Evolutionary conservation across 2,888 invertebrate genomes (phyloP).

Genomic region (Caradrina kadenii): DNA sequence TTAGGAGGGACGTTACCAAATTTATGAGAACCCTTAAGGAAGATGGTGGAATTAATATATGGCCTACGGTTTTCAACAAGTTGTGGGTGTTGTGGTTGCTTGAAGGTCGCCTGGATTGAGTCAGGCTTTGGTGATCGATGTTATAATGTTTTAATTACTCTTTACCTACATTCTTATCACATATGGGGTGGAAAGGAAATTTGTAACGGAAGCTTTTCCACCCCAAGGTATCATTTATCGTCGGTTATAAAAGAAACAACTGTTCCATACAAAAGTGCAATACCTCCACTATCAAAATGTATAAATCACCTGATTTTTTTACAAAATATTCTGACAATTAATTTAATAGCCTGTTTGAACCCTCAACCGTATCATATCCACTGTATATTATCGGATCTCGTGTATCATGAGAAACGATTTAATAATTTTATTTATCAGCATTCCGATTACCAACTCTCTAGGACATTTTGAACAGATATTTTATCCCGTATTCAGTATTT

Average conservation of each 20-base stretch:
- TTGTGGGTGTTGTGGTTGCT: conserved; percentile 25
- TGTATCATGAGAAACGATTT: conserved; percentile 6
- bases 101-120: conserved; percentile 28
- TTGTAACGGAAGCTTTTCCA: too few relatives aligned
- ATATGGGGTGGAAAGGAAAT: too few relatives aligned
- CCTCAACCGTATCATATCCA: too few relatives aligned
- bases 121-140: conserved; percentile 1
- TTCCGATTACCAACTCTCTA: conserved; percentile 15
- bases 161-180: too few relatives aligned
- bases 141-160: background rate
- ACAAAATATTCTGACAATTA: too few relatives aligned
- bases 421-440: conserved; percentile 27
- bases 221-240: too few relatives aligned
- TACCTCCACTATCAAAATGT: too few relatives aligned
- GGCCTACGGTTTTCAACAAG: conserved; percentile 47
- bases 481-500: conserved; percentile 27
- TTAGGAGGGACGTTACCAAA: conserved; percentile 63
- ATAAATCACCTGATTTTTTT: too few relatives aligned
- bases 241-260: too few relatives aligned
- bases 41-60: conserved; percentile 63
- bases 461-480: conserved; percentile 34
- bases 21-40: conserved; percentile 62
- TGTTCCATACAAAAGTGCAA: too few relatives aligned
- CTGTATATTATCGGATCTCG: conserved; percentile 8
- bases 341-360: too few relatives aligned